These are phyloP conservation scores for Epinephelus moara DNA, from an alignment of 2,113 vertebrate genomes.

Conservation along the genomic window DNA sequence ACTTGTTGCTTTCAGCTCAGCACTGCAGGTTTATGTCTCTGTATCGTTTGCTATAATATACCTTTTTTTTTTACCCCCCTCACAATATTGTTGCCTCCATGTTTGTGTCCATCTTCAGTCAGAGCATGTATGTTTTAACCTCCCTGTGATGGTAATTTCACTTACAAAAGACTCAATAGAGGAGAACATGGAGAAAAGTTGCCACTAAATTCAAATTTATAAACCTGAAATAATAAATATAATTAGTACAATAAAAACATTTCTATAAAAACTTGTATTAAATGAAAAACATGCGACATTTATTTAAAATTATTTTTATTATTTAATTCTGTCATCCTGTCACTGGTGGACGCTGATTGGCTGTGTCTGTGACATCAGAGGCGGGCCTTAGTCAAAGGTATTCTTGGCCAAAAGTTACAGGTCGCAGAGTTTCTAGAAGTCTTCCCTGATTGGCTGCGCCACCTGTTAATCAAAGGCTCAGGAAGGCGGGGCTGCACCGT, in stretches of 20 bases:
- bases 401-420: conserved; percentile 81
- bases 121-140: not conserved
- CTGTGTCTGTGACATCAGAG: not conserved
- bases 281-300: not conserved
- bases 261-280: not conserved
- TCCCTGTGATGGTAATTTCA: not conserved
- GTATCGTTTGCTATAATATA: not conserved
- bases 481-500: rapidly evolving
- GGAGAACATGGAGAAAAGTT: not conserved
- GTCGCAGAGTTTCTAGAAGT: not conserved
- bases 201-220: not conserved
- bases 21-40: not conserved
- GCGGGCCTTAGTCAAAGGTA: conserved; percentile 54
- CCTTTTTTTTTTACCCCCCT: not conserved
- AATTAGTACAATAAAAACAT: not conserved
- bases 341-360: not conserved
- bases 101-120: not conserved
- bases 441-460: conserved; percentile 50
- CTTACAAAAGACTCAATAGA: not conserved
- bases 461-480: conserved; percentile 18
- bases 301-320: not conserved
- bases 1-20: not conserved
- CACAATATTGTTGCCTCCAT: not conserved
- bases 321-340: not conserved
- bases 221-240: not conserved